These are phyloP conservation scores for Synanthedon tipuliformis DNA, from an alignment of 2,888 invertebrate species.

Conservation along the genomic window DNA sequence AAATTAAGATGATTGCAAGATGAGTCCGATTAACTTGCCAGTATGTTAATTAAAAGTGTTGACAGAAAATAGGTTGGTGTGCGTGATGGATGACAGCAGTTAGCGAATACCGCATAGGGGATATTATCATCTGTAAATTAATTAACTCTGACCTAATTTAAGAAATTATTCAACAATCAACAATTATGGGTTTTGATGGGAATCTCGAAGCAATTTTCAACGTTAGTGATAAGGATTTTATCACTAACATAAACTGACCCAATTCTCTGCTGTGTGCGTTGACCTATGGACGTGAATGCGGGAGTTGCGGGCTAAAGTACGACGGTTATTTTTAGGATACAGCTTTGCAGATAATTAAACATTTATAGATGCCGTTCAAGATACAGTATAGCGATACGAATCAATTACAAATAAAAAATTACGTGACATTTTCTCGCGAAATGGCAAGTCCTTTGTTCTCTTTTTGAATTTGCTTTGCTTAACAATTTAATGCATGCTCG, in stretches of 20 bases:
- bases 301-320: conserved; percentile 60
- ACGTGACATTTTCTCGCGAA: conserved; percentile 27
- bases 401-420: conserved; percentile 20
- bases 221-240: conserved; percentile 16
- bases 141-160: conserved; percentile 21
- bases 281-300: conserved; percentile 64
- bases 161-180: conserved; percentile 13
- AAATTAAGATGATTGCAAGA: conserved; percentile 32
- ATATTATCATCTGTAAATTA: conserved; percentile 21
- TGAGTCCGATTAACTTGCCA: conserved; percentile 17
- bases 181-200: conserved; percentile 18
- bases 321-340: conserved; percentile 66
- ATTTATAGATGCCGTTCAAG: conserved; percentile 57
- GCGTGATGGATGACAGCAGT: conserved; percentile 24
- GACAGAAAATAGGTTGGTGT: conserved; percentile 32
- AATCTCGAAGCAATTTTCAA: conserved; percentile 12
- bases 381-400: conserved; percentile 30
- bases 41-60: conserved; percentile 33
- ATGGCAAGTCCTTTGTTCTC: conserved; percentile 54
- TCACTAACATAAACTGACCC: conserved; percentile 58
- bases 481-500: neutral
- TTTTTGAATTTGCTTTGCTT: conserved; percentile 16
- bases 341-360: conserved; percentile 67
- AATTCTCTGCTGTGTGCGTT: conserved; percentile 59
- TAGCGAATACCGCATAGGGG: conserved; percentile 50